Conservation (phyloP, 2,797 vertebrate species). For the Ibycter americanus region DNA sequence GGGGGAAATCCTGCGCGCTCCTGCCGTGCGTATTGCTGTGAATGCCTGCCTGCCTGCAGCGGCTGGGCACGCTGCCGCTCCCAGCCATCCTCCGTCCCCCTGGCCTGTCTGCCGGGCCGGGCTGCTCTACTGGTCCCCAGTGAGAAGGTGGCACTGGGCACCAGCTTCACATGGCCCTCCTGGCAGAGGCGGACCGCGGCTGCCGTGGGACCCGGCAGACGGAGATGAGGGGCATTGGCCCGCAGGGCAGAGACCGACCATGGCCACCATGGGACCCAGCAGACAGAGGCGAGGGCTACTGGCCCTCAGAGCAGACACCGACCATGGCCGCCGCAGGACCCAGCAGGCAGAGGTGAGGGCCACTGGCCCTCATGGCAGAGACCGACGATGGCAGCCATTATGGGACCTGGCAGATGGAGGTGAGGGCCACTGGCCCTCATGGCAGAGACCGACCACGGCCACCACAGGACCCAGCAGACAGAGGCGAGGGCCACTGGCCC, state of each 20-base stretch:
- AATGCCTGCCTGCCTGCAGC: background rate
- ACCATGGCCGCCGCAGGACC: accelerated
- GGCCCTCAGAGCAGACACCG: background rate
- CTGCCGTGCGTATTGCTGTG: accelerated
- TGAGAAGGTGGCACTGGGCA: accelerated
- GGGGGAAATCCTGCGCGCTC: accelerated
- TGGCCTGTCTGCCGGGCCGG: accelerated
- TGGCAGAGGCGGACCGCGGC: background rate
- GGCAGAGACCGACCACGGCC: background rate
- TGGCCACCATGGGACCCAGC: accelerated
- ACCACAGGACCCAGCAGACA: accelerated
- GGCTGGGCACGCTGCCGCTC: accelerated
- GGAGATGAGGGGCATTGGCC: no score
- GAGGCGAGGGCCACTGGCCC: no score
- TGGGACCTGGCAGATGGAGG: accelerated
- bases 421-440: no score
- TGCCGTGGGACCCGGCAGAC: accelerated
- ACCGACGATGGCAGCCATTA: accelerated
- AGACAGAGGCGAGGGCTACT: accelerated
- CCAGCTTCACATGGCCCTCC: accelerated
- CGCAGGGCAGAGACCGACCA: background rate
- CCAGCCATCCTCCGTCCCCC: background rate
- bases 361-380: background rate
- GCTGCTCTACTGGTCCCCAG: background rate
- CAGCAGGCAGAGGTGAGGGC: accelerated